These are phyloP conservation scores for Stichodactyla mertensii DNA, from an alignment of 64 coral and sea anemone species.

Conservation along the genomic window DNA sequence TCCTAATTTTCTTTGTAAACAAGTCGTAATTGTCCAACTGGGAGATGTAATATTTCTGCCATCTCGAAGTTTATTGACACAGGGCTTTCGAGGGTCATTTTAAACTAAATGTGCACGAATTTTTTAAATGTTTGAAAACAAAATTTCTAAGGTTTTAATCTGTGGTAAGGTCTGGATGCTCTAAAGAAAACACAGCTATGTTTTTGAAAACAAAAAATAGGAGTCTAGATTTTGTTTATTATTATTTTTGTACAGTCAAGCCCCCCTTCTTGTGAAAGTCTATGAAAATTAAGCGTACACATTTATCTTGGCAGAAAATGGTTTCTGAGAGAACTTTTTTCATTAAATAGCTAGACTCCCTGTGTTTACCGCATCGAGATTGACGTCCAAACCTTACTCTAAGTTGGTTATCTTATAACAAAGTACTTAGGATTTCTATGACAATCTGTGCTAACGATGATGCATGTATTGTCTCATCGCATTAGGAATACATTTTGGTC, in stretches of 20 bases:
- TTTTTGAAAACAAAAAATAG: too few species aligned
- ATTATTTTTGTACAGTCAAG: too few species aligned
- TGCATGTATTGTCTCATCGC: background rate
- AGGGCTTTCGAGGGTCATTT: background rate
- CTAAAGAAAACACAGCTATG: too few species aligned
- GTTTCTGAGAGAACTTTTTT: too few species aligned
- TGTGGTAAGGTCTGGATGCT: background rate
- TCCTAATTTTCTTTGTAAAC: conserved; percentile 9
- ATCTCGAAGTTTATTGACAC: background rate
- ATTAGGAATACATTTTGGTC: background rate
- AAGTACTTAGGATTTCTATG: conserved; percentile 2
- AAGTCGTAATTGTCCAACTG: background rate
- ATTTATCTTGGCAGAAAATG: too few species aligned
- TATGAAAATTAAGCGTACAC: too few species aligned
- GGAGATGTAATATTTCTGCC: background rate
- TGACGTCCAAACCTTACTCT: background rate
- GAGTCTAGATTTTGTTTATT: too few species aligned
- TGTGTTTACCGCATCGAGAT: background rate
- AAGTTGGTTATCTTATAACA: background rate
- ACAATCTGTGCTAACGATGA: background rate
- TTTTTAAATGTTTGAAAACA: background rate
- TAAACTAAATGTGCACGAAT: background rate
- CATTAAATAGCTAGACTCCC: too few species aligned
- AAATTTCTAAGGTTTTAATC: background rate
- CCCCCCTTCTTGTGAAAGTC: too few species aligned